phyloP scores from a whole-genome alignment of 2,888 invertebrate species.

The Andrena dorsata region DNA sequence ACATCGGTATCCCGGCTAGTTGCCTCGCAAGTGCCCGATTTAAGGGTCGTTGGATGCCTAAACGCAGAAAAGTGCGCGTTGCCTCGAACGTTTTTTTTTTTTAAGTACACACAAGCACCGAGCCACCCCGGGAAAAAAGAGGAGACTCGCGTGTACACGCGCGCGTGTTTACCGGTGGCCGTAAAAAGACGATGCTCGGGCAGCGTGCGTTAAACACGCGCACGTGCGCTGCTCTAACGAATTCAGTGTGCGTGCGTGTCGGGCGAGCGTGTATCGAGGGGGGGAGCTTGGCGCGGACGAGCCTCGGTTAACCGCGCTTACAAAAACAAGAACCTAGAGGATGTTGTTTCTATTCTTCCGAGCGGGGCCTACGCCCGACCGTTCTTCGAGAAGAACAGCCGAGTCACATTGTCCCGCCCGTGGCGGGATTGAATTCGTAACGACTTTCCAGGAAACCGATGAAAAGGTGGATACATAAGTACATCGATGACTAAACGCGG shows the following conservation, averaged over 20 bases:
- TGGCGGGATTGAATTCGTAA: conserved; percentile 8
- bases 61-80: not conserved
- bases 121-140: not conserved
- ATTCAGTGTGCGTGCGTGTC: conserved; percentile 47
- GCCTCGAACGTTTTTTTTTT: conserved; percentile 6
- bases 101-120: not conserved
- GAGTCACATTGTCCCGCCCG: conserved; percentile 6
- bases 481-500: not conserved
- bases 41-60: not conserved
- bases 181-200: conserved; percentile 48
- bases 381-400: not conserved
- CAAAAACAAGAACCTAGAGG: conserved; percentile 29
- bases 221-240: conserved; percentile 60
- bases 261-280: not conserved
- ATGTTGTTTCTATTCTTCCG: conserved; percentile 15
- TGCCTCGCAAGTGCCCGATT: not conserved
- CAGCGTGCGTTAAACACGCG: conserved; percentile 57
- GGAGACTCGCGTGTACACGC: not conserved
- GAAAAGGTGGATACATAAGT: not conserved
- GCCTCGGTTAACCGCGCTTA: conserved; percentile 26
- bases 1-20: no score
- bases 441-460: not conserved
- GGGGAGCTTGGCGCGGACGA: conserved; percentile 5
- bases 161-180: conserved; percentile 31
- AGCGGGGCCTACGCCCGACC: not conserved